Percentiles rank a stretch among this genome's conserved stretches.
Conservation (phyloP, 2,888 invertebrate genomes). For the Agrochola lota region DNA sequence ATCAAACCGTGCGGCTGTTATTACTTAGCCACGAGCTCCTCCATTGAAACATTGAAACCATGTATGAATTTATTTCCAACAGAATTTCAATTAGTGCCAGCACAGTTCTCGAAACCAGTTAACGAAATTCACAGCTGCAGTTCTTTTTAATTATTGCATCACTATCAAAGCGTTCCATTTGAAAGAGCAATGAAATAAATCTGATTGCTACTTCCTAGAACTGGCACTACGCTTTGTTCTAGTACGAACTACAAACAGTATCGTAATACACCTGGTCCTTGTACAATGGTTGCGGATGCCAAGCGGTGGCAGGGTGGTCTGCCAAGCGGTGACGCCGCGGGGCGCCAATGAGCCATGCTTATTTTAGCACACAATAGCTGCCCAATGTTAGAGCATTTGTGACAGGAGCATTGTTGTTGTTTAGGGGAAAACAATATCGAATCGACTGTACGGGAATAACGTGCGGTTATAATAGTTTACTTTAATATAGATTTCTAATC, state of each 20-base stretch:
- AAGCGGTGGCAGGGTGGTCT: conserved; percentile 69
- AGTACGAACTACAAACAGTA: conserved; percentile 51
- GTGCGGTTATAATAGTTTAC: neutral
- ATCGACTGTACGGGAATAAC: conserved; percentile 1
- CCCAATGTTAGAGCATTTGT: conserved; percentile 39
- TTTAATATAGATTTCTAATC: conserved; percentile 16
- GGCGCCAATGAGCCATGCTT: conserved; percentile 70
- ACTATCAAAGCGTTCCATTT: conserved; percentile 41
- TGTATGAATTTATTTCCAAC: conserved; percentile 21
- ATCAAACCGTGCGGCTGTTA: too few species aligned
- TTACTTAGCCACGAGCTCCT: too few species aligned
- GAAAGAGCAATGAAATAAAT: conserved; percentile 40
- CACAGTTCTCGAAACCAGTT: conserved; percentile 51
- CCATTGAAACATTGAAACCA: conserved; percentile 12
- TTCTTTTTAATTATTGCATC: conserved; percentile 57
- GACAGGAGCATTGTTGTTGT: conserved; percentile 43
- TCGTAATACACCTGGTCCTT: conserved; percentile 70
- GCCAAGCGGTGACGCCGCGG: conserved; percentile 79
- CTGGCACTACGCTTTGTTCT: conserved; percentile 50
- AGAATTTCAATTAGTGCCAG: conserved; percentile 49
- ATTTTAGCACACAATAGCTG: conserved; percentile 68
- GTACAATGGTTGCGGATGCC: conserved; percentile 71
- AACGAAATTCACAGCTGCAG: conserved; percentile 47
- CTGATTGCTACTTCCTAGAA: conserved; percentile 47
- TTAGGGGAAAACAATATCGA: conserved; percentile 19